Conservation (phyloP, 30 jellyfish, hydroid and myxozoan species). For the Hydractinia echinata region DNA sequence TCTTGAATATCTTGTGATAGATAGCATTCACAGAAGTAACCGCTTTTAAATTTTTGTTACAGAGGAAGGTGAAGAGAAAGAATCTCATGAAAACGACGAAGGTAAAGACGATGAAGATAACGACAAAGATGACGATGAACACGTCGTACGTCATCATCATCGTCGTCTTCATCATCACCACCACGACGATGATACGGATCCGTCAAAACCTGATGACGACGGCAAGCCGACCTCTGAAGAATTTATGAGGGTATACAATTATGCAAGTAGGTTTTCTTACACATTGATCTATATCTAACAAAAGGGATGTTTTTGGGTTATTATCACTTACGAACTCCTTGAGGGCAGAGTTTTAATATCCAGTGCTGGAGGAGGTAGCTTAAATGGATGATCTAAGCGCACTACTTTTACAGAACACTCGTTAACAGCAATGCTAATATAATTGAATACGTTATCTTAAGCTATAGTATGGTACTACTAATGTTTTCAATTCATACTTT, state of each 20-base stretch:
- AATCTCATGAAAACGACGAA: neutral
- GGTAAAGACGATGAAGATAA: neutral
- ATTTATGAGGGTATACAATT: neutral
- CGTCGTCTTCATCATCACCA: neutral
- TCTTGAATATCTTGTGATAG: neutral
- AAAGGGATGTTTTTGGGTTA: no score
- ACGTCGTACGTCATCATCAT: neutral
- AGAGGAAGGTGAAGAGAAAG: constrained; percentile 1
- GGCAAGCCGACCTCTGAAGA: constrained; percentile 2
- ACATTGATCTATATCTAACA: no score
- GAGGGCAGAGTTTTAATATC: no score
- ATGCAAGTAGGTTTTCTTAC: neutral
- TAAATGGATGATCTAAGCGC: no score
- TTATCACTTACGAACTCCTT: no score
- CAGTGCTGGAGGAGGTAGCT: no score
- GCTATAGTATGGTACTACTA: no score
- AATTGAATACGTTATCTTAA: no score
- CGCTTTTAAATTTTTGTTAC: neutral
- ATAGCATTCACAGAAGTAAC: neutral
- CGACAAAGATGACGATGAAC: neutral
- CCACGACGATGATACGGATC: constrained; percentile 5
- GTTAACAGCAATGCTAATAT: no score
- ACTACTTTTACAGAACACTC: no score
- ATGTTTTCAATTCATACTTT: no score
- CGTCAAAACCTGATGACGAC: neutral